phyloP scores from a whole-genome alignment of 2,797 vertebrate species.

The Mus spretus region DNA sequence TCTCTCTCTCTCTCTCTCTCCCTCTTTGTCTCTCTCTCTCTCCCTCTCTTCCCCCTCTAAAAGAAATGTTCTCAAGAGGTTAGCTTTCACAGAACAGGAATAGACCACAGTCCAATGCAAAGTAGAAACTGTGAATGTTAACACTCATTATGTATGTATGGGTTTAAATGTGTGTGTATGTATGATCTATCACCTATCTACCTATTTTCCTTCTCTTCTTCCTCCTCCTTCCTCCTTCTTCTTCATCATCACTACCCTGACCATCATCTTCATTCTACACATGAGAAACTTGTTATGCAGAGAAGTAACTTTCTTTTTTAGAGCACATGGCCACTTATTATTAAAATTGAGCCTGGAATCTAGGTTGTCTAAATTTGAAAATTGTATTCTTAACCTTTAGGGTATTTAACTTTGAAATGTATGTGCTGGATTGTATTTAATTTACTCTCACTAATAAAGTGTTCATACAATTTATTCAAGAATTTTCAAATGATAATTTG shows the following conservation, averaged over 20 bases:
- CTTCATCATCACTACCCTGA: background rate
- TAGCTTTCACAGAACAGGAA: background rate
- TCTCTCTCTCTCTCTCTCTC: background rate
- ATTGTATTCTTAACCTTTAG: background rate
- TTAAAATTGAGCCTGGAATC: background rate
- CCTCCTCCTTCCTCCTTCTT: too few species aligned
- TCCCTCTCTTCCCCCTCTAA: background rate
- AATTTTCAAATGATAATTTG: conserved; percentile 71
- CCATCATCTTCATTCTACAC: background rate
- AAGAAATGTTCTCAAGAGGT: background rate
- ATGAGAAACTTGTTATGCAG: background rate
- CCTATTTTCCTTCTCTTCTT: background rate
- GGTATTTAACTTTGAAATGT: background rate
- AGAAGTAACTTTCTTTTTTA: conserved; percentile 27
- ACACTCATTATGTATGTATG: background rate
- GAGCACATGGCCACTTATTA: background rate
- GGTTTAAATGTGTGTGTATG: background rate
- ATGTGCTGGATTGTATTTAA: conserved; percentile 36
- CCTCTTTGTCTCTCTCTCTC: background rate
- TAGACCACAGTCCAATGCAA: background rate
- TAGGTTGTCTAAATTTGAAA: background rate
- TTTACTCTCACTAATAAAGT: conserved; percentile 56
- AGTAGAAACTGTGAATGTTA: background rate
- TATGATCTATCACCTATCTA: background rate
- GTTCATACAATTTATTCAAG: conserved; percentile 56